Evolutionary conservation across 2,888 invertebrate genomes (phyloP), one percentile per base, ranked within the genome.

Genomic region (Pyrgus malvae): DNA sequence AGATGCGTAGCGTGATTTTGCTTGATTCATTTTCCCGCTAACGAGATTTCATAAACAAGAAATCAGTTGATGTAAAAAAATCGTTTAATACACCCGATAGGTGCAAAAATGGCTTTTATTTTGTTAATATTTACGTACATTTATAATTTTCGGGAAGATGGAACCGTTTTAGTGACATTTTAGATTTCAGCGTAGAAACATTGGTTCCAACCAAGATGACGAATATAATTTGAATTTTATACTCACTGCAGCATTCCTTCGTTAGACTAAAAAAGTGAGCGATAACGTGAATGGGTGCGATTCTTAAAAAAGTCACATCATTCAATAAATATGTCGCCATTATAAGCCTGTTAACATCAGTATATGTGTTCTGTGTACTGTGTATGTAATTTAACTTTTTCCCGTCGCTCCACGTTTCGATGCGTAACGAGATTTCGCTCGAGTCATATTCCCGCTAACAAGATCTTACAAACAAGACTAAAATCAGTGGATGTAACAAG

Each of bases 41-140:
- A 80, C 76, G 75, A 76, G 75, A 73, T 79, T 74, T 74, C 62
- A 67, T 68, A 78, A 78, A 78, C 74, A 78, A 74, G 70, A 67
- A 77, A 78, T 76, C 75, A 76, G 69, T 64, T 64, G 66, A 16
- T 37, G 17, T 48, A 7, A n/a, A 48, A 25, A 17, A 37, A 37
- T 11, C 17, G n/a, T 8, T 33, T n/a, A n/a, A n/a, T n/a, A n/a
- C n/a, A n/a, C n/a, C n/a, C n/a, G n/a, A n/a, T n/a, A n/a, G n/a
- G n/a, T n/a, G n/a, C n/a, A n/a, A n/a, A n/a, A n/a, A n/a, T n/a
- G n/a, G n/a, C n/a, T n/a, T n/a, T n/a, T n/a, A n/a, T n/a, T n/a
- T n/a, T n/a, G n/a, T n/a, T n/a, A n/a, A n/a, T n/a, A n/a, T n/a
- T n/a, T n/a, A n/a, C n/a, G n/a, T n/a, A n/a, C n/a, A n/a, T n/a